A percentile compares a stretch with the other conserved stretches of the same genome.
Conservation (phyloP, 1,140 invertebrate genomes). For the Colletes gigas region DNA sequence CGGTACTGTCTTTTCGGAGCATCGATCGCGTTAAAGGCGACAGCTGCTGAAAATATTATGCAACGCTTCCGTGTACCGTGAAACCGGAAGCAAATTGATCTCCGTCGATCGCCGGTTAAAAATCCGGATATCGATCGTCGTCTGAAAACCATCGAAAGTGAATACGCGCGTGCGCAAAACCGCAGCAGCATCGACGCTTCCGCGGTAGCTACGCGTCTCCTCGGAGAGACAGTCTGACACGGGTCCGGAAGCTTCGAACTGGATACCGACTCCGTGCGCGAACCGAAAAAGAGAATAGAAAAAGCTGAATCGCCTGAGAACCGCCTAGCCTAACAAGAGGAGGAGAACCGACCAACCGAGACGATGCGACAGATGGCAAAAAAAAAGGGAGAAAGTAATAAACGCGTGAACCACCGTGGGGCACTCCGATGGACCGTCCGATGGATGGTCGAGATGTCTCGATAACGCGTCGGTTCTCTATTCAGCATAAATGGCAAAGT, state of each 20-base stretch:
- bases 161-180: slow-evolving; percentile 37
- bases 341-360: slow-evolving; percentile 16
- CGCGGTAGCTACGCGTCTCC: background rate
- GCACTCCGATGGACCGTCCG: background rate
- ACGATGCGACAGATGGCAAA: slow-evolving; percentile 19
- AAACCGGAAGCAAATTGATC: slow-evolving; percentile 33
- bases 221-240: background rate
- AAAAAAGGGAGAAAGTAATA: slow-evolving; percentile 33
- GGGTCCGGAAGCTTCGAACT: background rate
- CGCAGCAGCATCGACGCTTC: slow-evolving; percentile 22
- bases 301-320: background rate
- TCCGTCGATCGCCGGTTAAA: background rate
- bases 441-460: background rate
- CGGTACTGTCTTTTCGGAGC: background rate
- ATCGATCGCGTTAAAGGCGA: background rate
- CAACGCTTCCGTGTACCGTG: slow-evolving; percentile 29
- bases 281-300: slow-evolving; percentile 24
- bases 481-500: too few relatives aligned
- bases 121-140: slow-evolving; percentile 47
- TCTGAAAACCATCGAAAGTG: slow-evolving; percentile 44
- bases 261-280: slow-evolving; percentile 18
- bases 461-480: background rate
- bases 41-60: slow-evolving; percentile 23
- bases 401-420: background rate
- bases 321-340: slow-evolving; percentile 1